Evolutionary conservation across 2,113 vertebrate species (phyloP).

Genomic region (Tympanuchus pallidicinctus): DNA sequence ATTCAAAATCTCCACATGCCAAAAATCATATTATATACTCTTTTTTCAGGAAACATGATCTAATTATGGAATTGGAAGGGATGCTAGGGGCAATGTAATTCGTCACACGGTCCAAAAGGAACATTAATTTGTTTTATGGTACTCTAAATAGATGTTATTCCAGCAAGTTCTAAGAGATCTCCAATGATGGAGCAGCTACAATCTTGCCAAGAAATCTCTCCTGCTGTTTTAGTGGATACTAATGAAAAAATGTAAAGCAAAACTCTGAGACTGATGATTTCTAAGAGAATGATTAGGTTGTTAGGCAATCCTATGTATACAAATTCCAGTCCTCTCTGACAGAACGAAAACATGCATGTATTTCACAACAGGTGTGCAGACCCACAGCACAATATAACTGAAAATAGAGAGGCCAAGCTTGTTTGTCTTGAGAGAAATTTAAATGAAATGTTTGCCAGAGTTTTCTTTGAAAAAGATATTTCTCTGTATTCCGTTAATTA

Average conservation of each 20-base stretch:
- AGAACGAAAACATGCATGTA: not conserved
- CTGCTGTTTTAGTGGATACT: not conserved
- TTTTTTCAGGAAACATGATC: conserved; percentile 33
- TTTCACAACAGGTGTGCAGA: not conserved
- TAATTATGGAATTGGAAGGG: conserved; percentile 2
- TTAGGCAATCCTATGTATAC: not conserved
- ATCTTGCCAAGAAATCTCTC: not conserved
- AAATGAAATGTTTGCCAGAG: not conserved
- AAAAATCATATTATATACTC: conserved; percentile 20
- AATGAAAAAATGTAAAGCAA: not conserved
- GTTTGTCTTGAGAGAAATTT: not conserved
- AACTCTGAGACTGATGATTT: not conserved
- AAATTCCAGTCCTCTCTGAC: not conserved
- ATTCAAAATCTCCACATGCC: not conserved
- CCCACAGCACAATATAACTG: not conserved
- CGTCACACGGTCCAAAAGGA: conserved; percentile 4
- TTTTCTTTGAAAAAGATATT: not conserved
- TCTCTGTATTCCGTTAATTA: not conserved
- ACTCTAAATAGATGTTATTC: conserved; percentile 28
- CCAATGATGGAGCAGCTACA: not conserved
- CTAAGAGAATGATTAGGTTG: not conserved
- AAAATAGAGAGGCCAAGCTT: not conserved
- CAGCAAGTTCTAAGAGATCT: not conserved
- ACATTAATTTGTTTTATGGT: conserved; percentile 24
- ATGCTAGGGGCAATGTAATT: conserved; percentile 11